Base-by-base conservation (phyloP, 2,797 vertebrate genomes). In the Scyliorhinus canicula region DNA sequence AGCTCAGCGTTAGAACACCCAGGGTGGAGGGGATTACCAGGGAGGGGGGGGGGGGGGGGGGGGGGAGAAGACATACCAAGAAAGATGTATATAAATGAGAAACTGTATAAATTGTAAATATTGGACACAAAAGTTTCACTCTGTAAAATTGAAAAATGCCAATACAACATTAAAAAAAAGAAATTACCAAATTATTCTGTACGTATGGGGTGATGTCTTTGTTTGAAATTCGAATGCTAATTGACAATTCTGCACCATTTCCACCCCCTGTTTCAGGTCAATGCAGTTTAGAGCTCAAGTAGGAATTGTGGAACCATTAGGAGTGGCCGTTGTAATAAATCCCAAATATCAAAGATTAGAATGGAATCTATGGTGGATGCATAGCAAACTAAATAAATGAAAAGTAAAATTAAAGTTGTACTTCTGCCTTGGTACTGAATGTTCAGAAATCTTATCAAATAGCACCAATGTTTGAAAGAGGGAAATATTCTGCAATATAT, bases 211-310 rank as follows among this genome's bases (percentile, higher is more conserved):
- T 88, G 4, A 60, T 55, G 55, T 88, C n/a, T 57, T 60, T 1
- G 52, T 88, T 88, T 60, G 52, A 88, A 88, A 60, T 88, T 88
- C 14, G 21, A 60, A 55, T n/a, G 55, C 14, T 35, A 55, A 86
- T 57, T n/a, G 77, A 82, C 77, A 82, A n/a, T 57, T 88, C 85
- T 88, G 85, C 31, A 88, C 35, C 55, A 88, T 88, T 57, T 60
- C 85, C 57, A 60, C 14, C 16, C 5, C 31, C 21, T 19, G 52
- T 57, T 57, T 60, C 57, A 16, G 50, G 8, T 60, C 52, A 60
- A 60, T 88, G 5, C n/a, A 28, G 31, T 63, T 35, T 63, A 9
- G 88, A 11, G n/a, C 60, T 63, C n/a, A 28, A 7, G n/a, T 50
- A 11, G 16, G 40, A 91, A 91, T 88, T 88, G 26, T 57, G 85